Percentiles rank a stretch among this genome's conserved stretches.
Conservation (phyloP, 2,888 invertebrate species). For the Blomia tropicalis region DNA sequence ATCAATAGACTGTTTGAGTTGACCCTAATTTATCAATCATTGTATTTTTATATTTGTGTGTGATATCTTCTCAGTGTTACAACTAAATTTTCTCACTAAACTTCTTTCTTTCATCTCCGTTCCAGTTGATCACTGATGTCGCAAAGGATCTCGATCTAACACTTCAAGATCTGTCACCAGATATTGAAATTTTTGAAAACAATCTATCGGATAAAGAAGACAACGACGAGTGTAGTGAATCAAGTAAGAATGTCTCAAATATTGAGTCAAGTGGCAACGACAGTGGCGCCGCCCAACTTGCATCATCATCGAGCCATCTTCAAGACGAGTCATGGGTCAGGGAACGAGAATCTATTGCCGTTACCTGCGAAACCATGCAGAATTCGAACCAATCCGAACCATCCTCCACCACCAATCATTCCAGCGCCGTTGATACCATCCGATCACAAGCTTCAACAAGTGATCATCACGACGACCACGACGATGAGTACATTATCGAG, state of each 20-base stretch:
- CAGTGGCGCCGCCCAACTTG: too few relatives aligned
- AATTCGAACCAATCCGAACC: background rate
- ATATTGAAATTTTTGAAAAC: slow-evolving; percentile 33
- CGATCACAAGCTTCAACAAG: background rate
- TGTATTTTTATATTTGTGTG: background rate
- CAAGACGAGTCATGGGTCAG: background rate
- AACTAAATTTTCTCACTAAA: background rate
- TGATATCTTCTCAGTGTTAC: background rate
- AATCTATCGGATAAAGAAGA: too few relatives aligned
- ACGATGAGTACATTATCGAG: background rate
- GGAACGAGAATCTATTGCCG: background rate
- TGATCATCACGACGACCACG: background rate
- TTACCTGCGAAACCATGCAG: background rate
- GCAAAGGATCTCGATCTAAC: slow-evolving; percentile 69
- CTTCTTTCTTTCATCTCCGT: background rate
- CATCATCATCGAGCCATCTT: background rate
- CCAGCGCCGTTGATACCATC: background rate
- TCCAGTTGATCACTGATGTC: slow-evolving; percentile 38
- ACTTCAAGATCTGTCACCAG: slow-evolving; percentile 57
- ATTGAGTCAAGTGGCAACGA: too few relatives aligned
- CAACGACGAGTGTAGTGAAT: too few relatives aligned
- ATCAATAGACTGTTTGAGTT: too few relatives aligned
- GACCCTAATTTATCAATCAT: background rate
- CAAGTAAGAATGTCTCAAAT: too few relatives aligned
- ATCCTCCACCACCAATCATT: background rate